Base-by-base conservation (phyloP, 2,113 vertebrate genomes). In the Muntiacus muntjak region DNA sequence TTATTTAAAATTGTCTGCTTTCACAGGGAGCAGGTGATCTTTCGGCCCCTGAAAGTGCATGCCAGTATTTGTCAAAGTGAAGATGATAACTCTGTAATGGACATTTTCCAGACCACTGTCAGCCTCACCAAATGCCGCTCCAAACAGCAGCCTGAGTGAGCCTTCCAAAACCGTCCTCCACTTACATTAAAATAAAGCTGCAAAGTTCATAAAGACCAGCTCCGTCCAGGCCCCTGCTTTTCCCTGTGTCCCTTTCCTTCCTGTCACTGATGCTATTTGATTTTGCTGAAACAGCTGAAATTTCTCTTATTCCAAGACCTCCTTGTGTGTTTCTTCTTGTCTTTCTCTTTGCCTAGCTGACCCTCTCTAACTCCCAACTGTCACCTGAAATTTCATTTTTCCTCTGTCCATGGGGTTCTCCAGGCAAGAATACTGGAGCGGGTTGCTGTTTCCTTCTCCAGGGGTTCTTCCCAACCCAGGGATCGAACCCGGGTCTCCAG, bases 81-180 rank as follows among this genome's bases (percentile, higher is more conserved):
- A 83, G 33, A 25, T 16, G 26, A 36, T 5, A 9, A 26, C 17
- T 13, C 55, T 54, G 58, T 79, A 30, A 36, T 6, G 21, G 15
- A 10, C 26, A 10, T 55, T 54, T 81, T 33, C 21, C 23, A 28
- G 36, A 23, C 6, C 17, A 26, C 8, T 36, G 11, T 4, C 1
- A 0, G 5, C 28, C 5, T 36, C 62, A 16, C 0, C 19, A 40
- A 55, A 12, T 1, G 7, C 2, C 1, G 7, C 1, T 40, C 26
- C 57, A 57, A 40, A 78, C 33, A 89, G 40, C 40, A 47, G 11
- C 26, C 45, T 62, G 17, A 43, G 7, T 36, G 21, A 54, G n/a
- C 1, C 45, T 36, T 74, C 30, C 45, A 64, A 62, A 62, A 9
- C 21, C 2, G 2, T 1, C 11, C 55, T 25, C 28, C 30, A 76